Evolutionary conservation across 2,888 invertebrate species (phyloP).

Genomic region (Stenichneumon culpator): DNA sequence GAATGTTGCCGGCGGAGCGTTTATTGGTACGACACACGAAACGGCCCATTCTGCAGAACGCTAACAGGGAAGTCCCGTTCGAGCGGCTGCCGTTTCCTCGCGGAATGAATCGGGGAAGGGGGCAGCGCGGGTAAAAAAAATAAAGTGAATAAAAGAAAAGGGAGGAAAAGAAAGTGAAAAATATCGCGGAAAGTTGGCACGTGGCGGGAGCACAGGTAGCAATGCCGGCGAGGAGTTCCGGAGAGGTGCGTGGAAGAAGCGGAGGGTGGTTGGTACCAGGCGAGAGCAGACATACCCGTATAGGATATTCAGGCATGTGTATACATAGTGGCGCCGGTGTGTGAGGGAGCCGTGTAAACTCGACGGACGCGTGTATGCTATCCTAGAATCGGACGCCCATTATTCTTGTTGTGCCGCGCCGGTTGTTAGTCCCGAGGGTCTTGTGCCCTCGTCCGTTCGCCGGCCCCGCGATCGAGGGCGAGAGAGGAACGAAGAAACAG

Average conservation of each 20-base stretch:
- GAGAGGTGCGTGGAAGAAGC: slow-evolving; percentile 20
- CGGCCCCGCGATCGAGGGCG: slow-evolving; percentile 22
- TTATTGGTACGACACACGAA: slow-evolving; percentile 43
- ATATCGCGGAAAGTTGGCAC: slow-evolving; percentile 44
- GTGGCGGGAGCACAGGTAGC: slow-evolving; percentile 34
- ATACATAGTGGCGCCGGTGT: slow-evolving; percentile 70
- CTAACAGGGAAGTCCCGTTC: slow-evolving; percentile 40
- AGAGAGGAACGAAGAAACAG: slow-evolving; percentile 12
- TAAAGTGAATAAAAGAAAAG: slow-evolving; percentile 1
- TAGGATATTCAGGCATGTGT: slow-evolving; percentile 72
- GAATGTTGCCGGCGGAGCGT: slow-evolving; percentile 1
- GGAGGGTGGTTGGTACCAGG: slow-evolving; percentile 22
- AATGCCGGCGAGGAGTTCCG: slow-evolving; percentile 49
- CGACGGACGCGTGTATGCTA: slow-evolving; percentile 47
- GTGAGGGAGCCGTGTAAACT: slow-evolving; percentile 59
- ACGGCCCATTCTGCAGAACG: slow-evolving; percentile 56
- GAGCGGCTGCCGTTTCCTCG: slow-evolving; percentile 33
- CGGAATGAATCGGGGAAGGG: neutral
- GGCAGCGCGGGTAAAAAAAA: slow-evolving; percentile 4
- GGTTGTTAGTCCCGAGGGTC: slow-evolving; percentile 66
- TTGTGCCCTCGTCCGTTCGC: slow-evolving; percentile 55
- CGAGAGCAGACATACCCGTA: slow-evolving; percentile 19
- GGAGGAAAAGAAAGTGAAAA: slow-evolving; percentile 22
- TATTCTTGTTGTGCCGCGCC: slow-evolving; percentile 62
- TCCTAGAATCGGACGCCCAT: slow-evolving; percentile 62